Evolutionary conservation across 2,113 vertebrate genomes (phyloP), one percentile per base, ranked within the genome.

Genomic region (Proteles cristata): DNA sequence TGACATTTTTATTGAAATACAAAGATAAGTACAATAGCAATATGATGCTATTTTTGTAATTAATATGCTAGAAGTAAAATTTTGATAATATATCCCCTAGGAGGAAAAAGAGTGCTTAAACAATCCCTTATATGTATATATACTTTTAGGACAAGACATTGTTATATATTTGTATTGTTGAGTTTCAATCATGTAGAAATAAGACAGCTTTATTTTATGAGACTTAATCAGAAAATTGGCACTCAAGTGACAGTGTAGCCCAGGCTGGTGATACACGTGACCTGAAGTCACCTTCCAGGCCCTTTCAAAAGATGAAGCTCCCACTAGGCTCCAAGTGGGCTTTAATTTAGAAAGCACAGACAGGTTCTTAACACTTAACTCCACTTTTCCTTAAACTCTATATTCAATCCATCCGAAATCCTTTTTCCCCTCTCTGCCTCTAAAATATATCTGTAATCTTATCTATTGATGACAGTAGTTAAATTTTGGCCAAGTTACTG

Each of bases 21-120:
- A 85, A 88, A 63, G 10, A 5, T 58, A 31, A 88, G 53, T 58
- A 50, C 10, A 79, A 74, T 63, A 80, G 3, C 31, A 43, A 94
- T 66, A 19, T 58, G 1, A 74, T 17, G 63, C 0, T 63, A 69
- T 65, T 86, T 77, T 88, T 66, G 1, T 26, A 87, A 69, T 63
- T 81, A 81, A 63, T 23, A 93, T 63, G 45, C 14, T 53, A 93
- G 10, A 91, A 85, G 26, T 48, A 33, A 83, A 90, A 73, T 69
- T 85, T 93, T 58, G 14, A 87, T 26, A 92, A 53, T 73, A 68
- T 53, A 14, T 65, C 1, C 35, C 9, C 11, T 39, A 31, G 17
- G 8, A 43, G 11, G 33, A 12, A 55, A 21, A 71, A 6, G 4
- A 61, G 6, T 26, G 0, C 58, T 66, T 68, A 66, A 69, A 77